Evolutionary conservation across 2,113 vertebrate species (phyloP), one percentile per base, ranked within the genome.

Genomic region (Melanotaenia duboulayi): DNA sequence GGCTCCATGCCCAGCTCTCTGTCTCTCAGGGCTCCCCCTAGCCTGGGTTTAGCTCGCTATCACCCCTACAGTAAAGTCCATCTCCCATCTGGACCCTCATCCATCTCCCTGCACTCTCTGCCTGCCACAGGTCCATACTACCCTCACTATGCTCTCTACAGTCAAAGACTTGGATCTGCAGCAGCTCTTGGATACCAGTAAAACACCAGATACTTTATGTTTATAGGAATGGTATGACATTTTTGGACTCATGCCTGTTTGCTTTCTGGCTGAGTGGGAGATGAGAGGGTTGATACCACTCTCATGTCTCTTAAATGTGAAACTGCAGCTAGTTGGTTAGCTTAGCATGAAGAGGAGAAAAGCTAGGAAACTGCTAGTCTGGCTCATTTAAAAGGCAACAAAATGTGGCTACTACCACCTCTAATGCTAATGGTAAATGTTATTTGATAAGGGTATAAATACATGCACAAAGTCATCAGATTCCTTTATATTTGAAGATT

Each of bases 21-120:
- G 84, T 96, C 97, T 0, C 93, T 99, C 91, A 92, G 97, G 90
- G 95, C 94, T 81, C 97, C 97, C 48, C 97, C 95, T 76, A 95
- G 95, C 92, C 93, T 99, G 93, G 95, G 96, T 82, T 92, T 99
- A 57, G 95, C 93, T 90, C 95, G 97, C 91, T 99, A 99, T 86
- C 97, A 99, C 68, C 97, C 97, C 0, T 99, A 99, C 55, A 95
- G 96, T 91, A 99, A 99, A 89, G 96, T 95, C 92, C 96, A 96
- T 60, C 94, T 99, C 83, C 93, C 97, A 60, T 88, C 95, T 2
- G 94, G 89, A 62, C 90, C 95, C 7, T 95, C 94, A 4, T 92
- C 95, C n/a, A 92, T 98, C 78, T 95, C 96, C 1, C 92, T 98
- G 91, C 96, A 95, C 80, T 96, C 96, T 59, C 94, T 97, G 82